Evolutionary conservation across 2,113 vertebrate species (phyloP).

Genomic region (Triplophysa siluroides): DNA sequence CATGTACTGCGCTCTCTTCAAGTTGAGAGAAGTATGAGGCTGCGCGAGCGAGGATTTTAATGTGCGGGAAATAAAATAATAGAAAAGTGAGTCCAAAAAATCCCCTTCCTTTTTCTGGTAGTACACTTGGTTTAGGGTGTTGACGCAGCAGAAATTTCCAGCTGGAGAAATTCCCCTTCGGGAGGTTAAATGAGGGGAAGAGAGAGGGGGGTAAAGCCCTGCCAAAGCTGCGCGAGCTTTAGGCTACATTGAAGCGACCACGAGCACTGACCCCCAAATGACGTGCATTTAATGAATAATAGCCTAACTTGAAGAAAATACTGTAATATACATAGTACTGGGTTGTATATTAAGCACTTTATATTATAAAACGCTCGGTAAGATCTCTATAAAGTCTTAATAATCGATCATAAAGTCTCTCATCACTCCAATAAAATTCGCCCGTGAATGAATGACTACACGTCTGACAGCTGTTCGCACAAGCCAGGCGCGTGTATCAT

Average conservation of each 20-base stretch:
- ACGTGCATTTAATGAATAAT: neutral
- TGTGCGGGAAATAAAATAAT: constrained; percentile 29
- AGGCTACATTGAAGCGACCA: constrained; percentile 64
- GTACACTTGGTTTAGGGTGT: constrained; percentile 81
- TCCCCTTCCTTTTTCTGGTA: constrained; percentile 74
- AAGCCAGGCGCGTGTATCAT: constrained; percentile 19
- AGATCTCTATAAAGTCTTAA: neutral
- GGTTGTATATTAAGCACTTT: too few relatives aligned
- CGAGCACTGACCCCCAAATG: constrained; percentile 33
- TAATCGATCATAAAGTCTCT: neutral
- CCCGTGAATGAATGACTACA: constrained; percentile 25
- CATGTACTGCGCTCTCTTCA: constrained; percentile 37
- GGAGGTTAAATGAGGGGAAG: constrained; percentile 78
- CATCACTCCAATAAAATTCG: constrained; percentile 3
- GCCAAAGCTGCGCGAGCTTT: constrained; percentile 58
- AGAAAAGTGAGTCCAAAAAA: constrained; percentile 55
- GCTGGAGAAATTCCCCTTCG: constrained; percentile 91
- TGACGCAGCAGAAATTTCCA: constrained; percentile 96
- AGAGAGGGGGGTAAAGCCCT: constrained; percentile 66
- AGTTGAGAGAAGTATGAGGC: constrained; percentile 46
- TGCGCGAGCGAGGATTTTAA: neutral
- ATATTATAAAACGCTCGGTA: too few relatives aligned
- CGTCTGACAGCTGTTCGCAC: constrained; percentile 53
- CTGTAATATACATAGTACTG: neutral
- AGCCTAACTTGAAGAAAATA: neutral